phyloP scores from a whole-genome alignment of 1,140 invertebrate species.

The Dinoponera quadriceps region DNA sequence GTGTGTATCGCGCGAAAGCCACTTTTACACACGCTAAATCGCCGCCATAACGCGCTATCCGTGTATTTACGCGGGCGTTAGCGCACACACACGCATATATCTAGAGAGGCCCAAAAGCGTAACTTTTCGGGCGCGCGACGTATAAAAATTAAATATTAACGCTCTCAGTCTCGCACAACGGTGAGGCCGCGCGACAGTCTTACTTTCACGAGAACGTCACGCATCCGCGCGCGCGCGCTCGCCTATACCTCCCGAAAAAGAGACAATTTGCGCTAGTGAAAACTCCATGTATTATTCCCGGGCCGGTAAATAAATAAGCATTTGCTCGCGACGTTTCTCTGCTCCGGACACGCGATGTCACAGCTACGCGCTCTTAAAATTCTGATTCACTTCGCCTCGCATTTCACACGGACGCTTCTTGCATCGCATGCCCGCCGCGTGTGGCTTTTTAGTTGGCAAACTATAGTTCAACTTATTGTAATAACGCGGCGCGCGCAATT shows the following conservation, averaged over 20 bases:
- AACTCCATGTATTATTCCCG: constrained; percentile 46
- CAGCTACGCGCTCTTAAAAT: constrained; percentile 46
- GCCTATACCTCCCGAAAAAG: constrained; percentile 16
- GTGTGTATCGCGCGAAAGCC: constrained; percentile 65
- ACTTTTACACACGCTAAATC: constrained; percentile 66
- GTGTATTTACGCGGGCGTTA: neutral
- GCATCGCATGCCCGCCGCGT: neutral
- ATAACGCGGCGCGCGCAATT: neutral
- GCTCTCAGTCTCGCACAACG: neutral
- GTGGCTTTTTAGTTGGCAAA: constrained; percentile 5
- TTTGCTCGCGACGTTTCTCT: constrained; percentile 60
- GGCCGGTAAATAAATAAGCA: constrained; percentile 69
- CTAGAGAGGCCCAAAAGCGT: neutral
- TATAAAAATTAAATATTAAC: constrained; percentile 35
- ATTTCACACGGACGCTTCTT: neutral
- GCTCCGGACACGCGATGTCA: constrained; percentile 22
- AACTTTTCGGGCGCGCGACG: neutral
- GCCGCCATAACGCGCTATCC: constrained; percentile 65
- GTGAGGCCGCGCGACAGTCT: neutral
- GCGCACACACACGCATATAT: neutral
- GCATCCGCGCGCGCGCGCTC: constrained; percentile 19
- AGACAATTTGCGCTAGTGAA: constrained; percentile 45
- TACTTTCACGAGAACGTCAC: constrained; percentile 5
- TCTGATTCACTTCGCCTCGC: constrained; percentile 33
- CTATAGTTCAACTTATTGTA: neutral